Conservation (phyloP, 2,888 invertebrate genomes). For the Drosophila crucigera region DNA sequence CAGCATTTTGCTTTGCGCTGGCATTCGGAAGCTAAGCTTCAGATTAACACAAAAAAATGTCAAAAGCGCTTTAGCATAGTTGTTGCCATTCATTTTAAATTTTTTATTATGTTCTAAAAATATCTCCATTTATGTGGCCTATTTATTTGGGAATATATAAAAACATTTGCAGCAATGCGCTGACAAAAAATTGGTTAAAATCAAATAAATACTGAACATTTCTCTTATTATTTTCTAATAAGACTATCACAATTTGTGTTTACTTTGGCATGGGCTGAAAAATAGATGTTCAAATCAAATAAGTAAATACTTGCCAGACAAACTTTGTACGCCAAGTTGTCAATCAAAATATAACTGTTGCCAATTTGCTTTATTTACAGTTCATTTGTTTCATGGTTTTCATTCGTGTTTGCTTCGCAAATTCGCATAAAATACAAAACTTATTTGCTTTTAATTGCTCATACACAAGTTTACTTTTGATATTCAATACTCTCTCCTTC, state of each 20-base stretch:
- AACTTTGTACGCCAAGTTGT: not conserved
- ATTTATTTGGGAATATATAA: not conserved
- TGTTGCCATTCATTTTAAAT: not conserved
- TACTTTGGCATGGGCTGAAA: not conserved
- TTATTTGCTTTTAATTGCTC: conserved; percentile 4
- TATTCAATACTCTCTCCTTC: not conserved
- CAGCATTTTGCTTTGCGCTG: not conserved
- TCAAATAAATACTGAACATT: not conserved
- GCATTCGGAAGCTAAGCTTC: conserved; percentile 25
- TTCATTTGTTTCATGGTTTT: not conserved
- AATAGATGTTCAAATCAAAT: not conserved
- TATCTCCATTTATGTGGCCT: not conserved
- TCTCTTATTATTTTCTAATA: not conserved
- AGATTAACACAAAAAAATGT: conserved; percentile 24
- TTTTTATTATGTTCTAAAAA: not conserved
- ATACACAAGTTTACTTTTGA: conserved; percentile 2
- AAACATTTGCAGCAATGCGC: not conserved
- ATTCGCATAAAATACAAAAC: conserved; percentile 13
- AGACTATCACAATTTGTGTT: not conserved
- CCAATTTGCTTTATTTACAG: conserved; percentile 10
- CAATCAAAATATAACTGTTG: not conserved
- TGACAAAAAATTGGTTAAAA: not conserved
- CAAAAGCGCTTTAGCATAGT: not conserved
- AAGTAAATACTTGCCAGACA: not conserved
- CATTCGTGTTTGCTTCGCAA: not conserved